Conservation (phyloP, 2,888 invertebrate species). For the Elysia crispata region DNA sequence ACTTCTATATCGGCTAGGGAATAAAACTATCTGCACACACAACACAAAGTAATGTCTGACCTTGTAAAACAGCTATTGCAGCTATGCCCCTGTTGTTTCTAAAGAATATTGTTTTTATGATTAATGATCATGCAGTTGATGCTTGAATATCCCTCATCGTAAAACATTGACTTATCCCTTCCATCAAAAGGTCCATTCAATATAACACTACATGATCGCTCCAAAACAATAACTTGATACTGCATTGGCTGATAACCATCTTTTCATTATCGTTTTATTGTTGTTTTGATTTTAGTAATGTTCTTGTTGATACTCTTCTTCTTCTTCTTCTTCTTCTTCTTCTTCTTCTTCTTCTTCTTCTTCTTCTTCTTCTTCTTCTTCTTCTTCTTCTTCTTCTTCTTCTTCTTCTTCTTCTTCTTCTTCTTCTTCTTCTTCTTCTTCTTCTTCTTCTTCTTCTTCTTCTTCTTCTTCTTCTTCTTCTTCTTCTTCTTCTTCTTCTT, state of each 20-base stretch:
- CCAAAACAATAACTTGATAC: no score
- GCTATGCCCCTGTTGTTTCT: no score
- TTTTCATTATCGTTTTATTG: neutral
- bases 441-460: slow-evolving; percentile 3
- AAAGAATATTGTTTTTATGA: no score
- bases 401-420: neutral
- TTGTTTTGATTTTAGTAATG: slow-evolving; percentile 9
- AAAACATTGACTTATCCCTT: no score
- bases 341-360: slow-evolving; percentile 18
- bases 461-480: slow-evolving; percentile 33
- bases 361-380: slow-evolving; percentile 14
- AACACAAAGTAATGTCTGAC: no score
- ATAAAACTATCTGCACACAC: neutral
- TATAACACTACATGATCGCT: no score
- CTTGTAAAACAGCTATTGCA: no score
- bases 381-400: slow-evolving; percentile 17
- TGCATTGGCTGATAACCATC: neutral
- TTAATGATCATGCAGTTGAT: no score
- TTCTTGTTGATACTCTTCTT: no score
- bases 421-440: slow-evolving; percentile 5
- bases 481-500: slow-evolving; percentile 3
- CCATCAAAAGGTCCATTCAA: no score
- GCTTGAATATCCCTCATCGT: no score
- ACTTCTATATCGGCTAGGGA: no score
- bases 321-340: slow-evolving; percentile 25